These are phyloP conservation scores for Parapsyche elsis DNA, from an alignment of 1,140 invertebrate species.

Conservation along the genomic window DNA sequence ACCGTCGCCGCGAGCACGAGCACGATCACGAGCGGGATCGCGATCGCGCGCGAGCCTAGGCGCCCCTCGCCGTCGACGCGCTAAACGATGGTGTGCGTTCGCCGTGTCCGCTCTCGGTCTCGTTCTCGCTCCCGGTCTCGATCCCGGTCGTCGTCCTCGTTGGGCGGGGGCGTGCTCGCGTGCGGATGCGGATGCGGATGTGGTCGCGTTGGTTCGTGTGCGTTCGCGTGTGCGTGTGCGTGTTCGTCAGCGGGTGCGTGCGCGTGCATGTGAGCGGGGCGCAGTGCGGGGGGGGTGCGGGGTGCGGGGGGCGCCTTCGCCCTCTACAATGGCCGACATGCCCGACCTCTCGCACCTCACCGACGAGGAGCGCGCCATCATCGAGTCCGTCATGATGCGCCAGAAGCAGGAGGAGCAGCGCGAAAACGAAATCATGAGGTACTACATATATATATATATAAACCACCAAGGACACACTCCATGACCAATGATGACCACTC, in stretches of 20 bases:
- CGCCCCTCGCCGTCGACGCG: too few relatives aligned
- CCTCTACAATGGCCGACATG: constrained; percentile 78
- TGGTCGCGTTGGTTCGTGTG: constrained; percentile 7
- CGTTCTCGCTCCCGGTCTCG: not conserved
- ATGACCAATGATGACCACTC: too few relatives aligned
- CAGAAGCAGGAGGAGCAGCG: constrained; percentile 97
- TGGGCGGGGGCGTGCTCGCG: too few relatives aligned
- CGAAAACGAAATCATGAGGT: constrained; percentile 96
- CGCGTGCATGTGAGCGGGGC: not conserved
- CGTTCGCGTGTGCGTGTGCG: not conserved
- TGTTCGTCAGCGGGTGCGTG: not conserved
- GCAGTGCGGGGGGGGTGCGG: not conserved
- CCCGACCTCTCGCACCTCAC: constrained; percentile 98
- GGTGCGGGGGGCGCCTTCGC: constrained; percentile 56
- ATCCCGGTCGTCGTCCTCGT: too few relatives aligned
- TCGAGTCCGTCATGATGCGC: constrained; percentile 95
- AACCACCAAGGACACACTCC: too few relatives aligned
- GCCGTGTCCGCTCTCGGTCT: not conserved
- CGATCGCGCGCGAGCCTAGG: not conserved
- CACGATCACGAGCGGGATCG: not conserved
- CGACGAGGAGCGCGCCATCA: constrained; percentile 96
- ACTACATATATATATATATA: too few relatives aligned
- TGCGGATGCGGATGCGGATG: too few relatives aligned
- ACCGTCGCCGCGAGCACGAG: not conserved
- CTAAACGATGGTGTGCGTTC: too few relatives aligned